Evolutionary conservation across 2,113 vertebrate species (phyloP).

Genomic region (Glareola pratincola): DNA sequence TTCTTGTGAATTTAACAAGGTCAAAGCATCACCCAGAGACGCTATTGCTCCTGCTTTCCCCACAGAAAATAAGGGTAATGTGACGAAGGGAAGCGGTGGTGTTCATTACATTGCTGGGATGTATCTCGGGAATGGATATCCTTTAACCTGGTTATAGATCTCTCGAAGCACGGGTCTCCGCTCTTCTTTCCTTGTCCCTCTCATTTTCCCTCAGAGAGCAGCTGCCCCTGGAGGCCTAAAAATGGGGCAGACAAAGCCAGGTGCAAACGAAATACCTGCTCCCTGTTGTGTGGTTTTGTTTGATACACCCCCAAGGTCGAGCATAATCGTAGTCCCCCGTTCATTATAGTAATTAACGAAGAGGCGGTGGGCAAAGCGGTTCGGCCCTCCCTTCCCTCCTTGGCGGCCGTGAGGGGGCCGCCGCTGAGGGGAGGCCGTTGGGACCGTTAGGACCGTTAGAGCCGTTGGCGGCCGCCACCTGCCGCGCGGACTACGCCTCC

Average conservation of each 20-base stretch:
- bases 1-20: neutral
- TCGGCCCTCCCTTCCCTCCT: neutral
- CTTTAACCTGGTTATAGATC: accelerated
- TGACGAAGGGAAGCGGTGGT: accelerated
- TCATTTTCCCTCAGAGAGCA: accelerated
- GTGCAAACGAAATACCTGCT: neutral
- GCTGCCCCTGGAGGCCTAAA: neutral
- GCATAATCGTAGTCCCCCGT: too few relatives aligned
- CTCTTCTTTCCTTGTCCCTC: neutral
- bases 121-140: accelerated
- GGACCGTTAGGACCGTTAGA: neutral
- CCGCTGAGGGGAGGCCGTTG: neutral
- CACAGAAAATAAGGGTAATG: neutral
- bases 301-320: too few relatives aligned
- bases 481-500: conserved; percentile 37
- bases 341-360: neutral
- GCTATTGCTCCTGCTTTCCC: neutral
- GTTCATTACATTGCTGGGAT: too few relatives aligned
- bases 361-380: neutral
- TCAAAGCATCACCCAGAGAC: accelerated
- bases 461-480: neutral
- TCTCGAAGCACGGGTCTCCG: accelerated
- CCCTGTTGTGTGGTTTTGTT: accelerated
- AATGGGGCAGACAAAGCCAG: accelerated
- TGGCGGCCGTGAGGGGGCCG: too few relatives aligned